Evolutionary conservation across 2,113 vertebrate species (phyloP).

Genomic region (Amphiprion percula): DNA sequence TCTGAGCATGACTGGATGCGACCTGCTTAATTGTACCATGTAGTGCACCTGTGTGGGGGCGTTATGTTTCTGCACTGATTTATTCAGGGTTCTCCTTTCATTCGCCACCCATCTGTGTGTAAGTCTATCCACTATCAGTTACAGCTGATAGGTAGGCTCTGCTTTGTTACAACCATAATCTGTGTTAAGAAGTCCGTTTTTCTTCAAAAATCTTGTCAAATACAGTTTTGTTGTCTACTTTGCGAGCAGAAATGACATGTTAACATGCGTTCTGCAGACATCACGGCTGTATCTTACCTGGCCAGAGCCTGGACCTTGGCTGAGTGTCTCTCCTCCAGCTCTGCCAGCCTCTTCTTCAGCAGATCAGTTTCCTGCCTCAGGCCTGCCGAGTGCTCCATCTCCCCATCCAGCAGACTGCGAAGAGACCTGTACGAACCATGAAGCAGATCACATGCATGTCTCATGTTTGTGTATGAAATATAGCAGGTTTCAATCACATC

Average conservation of each 20-base stretch:
- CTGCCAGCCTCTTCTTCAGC: conserved; percentile 88
- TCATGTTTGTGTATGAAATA: not conserved
- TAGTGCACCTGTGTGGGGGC: no score
- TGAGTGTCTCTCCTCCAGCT: conserved; percentile 92
- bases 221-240: not conserved
- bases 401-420: conserved; percentile 92
- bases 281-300: conserved; percentile 81
- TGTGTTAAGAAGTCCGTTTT: no score
- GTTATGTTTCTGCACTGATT: no score
- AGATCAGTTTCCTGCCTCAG: conserved; percentile 92
- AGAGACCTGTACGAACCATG: conserved; percentile 87
- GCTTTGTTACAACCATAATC: no score
- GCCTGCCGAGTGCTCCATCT: conserved; percentile 96
- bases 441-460: conserved; percentile 6
- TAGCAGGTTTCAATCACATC: not conserved
- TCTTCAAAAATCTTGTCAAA: no score
- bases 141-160: no score
- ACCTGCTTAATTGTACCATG: no score
- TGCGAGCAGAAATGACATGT: not conserved
- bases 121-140: no score
- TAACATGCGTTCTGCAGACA: not conserved
- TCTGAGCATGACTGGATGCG: no score
- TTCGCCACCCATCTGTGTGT: no score
- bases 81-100: no score
- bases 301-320: conserved; percentile 92